Base-by-base conservation (phyloP, 1,140 invertebrate genomes). In the Lasaia peninsularis region DNA sequence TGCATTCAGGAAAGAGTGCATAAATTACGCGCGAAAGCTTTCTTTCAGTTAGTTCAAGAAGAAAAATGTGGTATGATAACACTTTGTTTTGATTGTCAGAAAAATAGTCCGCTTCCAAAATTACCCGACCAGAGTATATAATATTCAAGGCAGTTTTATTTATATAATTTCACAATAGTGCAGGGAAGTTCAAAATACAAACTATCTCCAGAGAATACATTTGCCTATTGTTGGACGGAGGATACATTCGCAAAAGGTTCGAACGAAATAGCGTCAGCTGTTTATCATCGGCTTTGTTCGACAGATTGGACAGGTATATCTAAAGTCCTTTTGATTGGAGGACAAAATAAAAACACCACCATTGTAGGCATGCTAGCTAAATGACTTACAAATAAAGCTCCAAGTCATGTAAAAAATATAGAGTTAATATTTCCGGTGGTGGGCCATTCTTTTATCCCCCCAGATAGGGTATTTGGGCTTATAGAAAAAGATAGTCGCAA, bases 1-100 rank as follows among this genome's bases (percentile, higher is more conserved):
- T 40, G n/a, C n/a, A 40, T 16, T 16, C 37, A 40, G 16, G 8
- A 40, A 33, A 5, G 37, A 40, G 37, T 40, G 5, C 37, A 52
- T 12, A 52, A 52, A 33, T 52, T 52, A 24, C 50, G 50, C 8
- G 50, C 50, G 21, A 52, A 52, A 52, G 50, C 50, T n/a, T 52
- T 52, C 9, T 52, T 33, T 14, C 21, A 52, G 21, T 52, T 52
- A 52, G 50, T 40, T 40, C 1, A n/a, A n/a, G 16, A 40, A 40
- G 37, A 40, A 14, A 9, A 40, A 40, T 12, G 16, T 18, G 37
- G n/a, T n/a, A 40, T 40, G 37, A 40, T 40, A 12, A 12, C 37
- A n/a, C n/a, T 40, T 40, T 12, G 37, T 40, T 40, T 40, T 40
- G 37, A 18, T n/a, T 40, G 37, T 9, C 37, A 40, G 6, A 40